Evolutionary conservation across 2,797 vertebrate genomes (phyloP).

Genomic region (Anisognathus igniventris): DNA sequence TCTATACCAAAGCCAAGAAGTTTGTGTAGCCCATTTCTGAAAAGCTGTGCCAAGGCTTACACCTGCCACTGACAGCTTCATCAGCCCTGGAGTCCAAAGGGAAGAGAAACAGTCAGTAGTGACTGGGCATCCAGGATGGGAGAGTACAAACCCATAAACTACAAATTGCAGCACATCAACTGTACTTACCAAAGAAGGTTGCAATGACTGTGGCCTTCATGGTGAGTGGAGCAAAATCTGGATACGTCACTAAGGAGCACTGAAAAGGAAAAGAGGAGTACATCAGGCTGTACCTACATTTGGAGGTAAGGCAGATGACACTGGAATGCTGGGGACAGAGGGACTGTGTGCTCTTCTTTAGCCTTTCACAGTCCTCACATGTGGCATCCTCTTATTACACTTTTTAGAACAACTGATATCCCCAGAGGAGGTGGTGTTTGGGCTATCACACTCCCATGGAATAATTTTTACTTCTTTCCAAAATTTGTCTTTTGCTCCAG

Average conservation of each 20-base stretch:
- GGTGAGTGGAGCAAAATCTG: constrained; percentile 44
- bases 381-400: neutral
- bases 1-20: neutral
- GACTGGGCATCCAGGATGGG: neutral
- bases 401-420: neutral
- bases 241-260: constrained; percentile 8
- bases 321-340: neutral
- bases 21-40: neutral
- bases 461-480: neutral
- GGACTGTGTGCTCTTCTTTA: neutral
- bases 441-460: neutral
- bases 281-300: neutral
- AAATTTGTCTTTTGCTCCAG: neutral
- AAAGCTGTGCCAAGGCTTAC: neutral
- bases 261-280: constrained; percentile 61
- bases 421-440: neutral
- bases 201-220: constrained; percentile 72
- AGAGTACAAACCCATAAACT: neutral
- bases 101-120: neutral
- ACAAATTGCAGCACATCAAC: neutral
- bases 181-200: constrained; percentile 74
- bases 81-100: neutral
- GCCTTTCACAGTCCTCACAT: neutral
- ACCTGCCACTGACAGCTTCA: neutral
- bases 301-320: neutral